phyloP scores from a whole-genome alignment of 2,888 invertebrate species.

The Dryadula phaetusa region DNA sequence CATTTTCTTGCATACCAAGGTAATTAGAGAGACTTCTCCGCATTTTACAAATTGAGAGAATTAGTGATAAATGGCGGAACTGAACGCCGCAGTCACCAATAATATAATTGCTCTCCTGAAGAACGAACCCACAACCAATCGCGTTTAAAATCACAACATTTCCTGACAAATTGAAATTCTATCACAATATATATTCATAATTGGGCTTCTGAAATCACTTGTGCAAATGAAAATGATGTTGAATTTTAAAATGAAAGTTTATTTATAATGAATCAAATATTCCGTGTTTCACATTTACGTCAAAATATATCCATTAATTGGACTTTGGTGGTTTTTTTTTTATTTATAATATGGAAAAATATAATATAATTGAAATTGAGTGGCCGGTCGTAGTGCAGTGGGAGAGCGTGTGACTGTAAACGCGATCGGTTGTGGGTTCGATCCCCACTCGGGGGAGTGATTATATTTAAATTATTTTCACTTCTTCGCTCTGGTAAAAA shows the following conservation, averaged over 20 bases:
- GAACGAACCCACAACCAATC: neutral
- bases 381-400: neutral
- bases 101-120: neutral
- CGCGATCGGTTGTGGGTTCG: too few relatives aligned
- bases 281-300: constrained; percentile 1
- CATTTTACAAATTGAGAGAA: too few relatives aligned
- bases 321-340: neutral
- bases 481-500: too few relatives aligned
- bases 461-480: too few relatives aligned
- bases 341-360: neutral
- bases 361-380: too few relatives aligned
- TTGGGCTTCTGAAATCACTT: constrained; percentile 14
- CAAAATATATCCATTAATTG: constrained; percentile 12
- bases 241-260: constrained; percentile 19
- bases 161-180: neutral
- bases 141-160: neutral
- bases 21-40: too few relatives aligned
- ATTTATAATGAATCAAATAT: constrained; percentile 12
- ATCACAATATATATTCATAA: constrained; percentile 10
- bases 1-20: too few relatives aligned
- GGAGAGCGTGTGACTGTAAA: neutral
- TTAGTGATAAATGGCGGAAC: too few relatives aligned
- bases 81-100: too few relatives aligned
- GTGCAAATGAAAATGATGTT: constrained; percentile 13
- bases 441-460: too few relatives aligned